Conservation (phyloP, 2,113 vertebrate species). For the Pelodiscus sinensis region DNA sequence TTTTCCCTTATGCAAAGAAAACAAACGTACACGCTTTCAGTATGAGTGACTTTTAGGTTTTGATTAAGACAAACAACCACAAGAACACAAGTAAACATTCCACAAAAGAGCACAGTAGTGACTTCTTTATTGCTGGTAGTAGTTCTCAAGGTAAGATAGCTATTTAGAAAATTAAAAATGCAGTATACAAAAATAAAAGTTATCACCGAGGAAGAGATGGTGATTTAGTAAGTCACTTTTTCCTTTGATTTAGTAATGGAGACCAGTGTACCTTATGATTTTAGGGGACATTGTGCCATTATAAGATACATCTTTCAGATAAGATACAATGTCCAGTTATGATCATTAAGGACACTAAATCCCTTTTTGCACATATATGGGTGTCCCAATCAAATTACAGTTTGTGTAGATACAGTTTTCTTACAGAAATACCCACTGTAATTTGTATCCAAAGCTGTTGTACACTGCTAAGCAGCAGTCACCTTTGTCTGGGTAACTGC, state of each 20-base stretch:
- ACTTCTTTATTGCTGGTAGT: background rate
- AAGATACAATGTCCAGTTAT: background rate
- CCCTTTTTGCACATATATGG: background rate
- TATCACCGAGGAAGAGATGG: background rate
- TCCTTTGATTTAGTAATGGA: background rate
- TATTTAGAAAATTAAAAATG: background rate
- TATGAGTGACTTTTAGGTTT: fast-evolving
- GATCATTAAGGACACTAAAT: background rate
- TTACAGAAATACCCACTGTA: background rate
- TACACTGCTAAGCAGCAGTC: background rate
- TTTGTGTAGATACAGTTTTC: background rate
- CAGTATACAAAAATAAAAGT: background rate
- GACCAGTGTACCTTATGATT: background rate
- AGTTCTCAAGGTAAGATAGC: background rate
- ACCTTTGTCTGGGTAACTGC: background rate
- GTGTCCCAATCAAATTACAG: background rate
- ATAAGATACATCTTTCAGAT: background rate
- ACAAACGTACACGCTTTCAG: background rate
- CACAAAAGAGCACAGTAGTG: background rate
- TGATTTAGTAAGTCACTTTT: background rate
- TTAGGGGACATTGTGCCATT: background rate
- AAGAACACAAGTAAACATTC: background rate
- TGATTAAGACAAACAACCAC: background rate
- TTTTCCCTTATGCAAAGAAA: background rate
- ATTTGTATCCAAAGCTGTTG: background rate